Base-by-base conservation (phyloP, 2,888 invertebrate species). In the Helleia helle region DNA sequence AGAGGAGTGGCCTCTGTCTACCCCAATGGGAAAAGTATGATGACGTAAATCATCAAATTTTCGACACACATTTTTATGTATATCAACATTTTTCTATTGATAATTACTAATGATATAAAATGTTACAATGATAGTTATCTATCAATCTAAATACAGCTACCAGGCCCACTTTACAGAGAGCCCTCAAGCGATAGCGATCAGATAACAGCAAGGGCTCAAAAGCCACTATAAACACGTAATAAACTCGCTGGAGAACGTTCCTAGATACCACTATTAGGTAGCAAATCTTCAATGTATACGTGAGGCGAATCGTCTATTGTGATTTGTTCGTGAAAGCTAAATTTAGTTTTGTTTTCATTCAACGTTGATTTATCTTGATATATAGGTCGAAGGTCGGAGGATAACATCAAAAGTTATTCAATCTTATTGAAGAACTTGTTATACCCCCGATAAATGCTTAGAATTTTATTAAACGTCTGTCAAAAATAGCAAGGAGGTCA, bases 181-280 rank as follows among this genome's bases (percentile, higher is more conserved):
- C 18, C 34, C 34, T 34, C 18, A 12, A 12, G 34, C 22, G 34
- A 34, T 34, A 18, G 18, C 18, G 65, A 66, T 72, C 68, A 60
- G 70, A 71, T 68, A 66, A 22, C 9, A 34, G 59, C 56, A 52
- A 51, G 52, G 56, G 51, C 48, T 48, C 51, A 57, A 49, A 60
- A 62, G 56, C 53, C 48, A 58, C 64, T 59, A 66, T 75, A 73
- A 74, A 74, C 76, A 74, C 70, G 60, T 65, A 60, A 68, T 74
- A 71, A 73, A 56, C 41, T 41, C 42, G 42, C 34, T 18, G 17
- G 18, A 12, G 34, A 18, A 34, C 34, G 34, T 12, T 34, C 34
- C 34, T 34, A 31, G 39, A 39, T 39, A 39, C 18, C 39, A 31
- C 30, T 25, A 39, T 41, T 44, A 41, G 42, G 50, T 43, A 49